phyloP scores from a whole-genome alignment of 1,140 invertebrate species.

The Sipha flava region DNA sequence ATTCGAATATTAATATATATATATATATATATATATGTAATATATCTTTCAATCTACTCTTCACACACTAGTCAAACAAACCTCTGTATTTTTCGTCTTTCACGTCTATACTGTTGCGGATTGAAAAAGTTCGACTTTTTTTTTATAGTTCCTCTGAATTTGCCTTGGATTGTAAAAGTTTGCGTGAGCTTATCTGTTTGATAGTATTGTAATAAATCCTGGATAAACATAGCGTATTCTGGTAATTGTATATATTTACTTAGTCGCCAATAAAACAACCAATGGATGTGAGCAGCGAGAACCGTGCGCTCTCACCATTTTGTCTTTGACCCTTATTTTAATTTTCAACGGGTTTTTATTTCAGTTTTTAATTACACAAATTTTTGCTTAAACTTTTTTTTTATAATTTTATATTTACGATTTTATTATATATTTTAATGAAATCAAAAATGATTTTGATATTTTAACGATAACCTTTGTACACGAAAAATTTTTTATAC shows the following conservation, averaged over 20 bases:
- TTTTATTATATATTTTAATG: no score
- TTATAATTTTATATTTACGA: not conserved
- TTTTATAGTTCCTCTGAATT: not conserved
- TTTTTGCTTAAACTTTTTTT: not conserved
- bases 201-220: not conserved
- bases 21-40: no score
- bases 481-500: no score
- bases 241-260: conserved; percentile 7
- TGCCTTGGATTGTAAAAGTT: not conserved
- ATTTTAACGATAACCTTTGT: no score
- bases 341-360: not conserved
- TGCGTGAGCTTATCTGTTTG: not conserved
- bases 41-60: no score
- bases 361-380: conserved; percentile 6
- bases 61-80: no score
- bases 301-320: not conserved
- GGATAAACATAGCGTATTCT: not conserved
- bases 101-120: not conserved
- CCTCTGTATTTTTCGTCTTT: not conserved
- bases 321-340: not conserved
- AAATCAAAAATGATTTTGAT: no score
- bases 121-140: conserved; percentile 1
- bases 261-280: conserved; percentile 12
- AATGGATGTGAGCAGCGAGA: not conserved
- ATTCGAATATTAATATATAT: not conserved